Base-by-base conservation (phyloP, 1,140 invertebrate species). In the Maconellicoccus hirsutus region DNA sequence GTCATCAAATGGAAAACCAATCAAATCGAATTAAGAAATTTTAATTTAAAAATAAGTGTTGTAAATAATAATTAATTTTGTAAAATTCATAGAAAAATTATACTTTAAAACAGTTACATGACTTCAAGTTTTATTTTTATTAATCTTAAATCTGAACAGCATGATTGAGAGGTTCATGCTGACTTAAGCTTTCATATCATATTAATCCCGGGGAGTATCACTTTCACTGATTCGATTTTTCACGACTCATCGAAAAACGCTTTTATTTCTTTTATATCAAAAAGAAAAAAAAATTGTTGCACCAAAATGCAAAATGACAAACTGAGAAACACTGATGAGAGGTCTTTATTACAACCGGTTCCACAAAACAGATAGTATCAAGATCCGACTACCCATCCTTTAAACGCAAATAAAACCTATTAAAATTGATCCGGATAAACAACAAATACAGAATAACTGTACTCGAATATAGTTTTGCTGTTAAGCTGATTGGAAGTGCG, bases 401-500 rank as follows among this genome's bases (percentile, higher is more conserved):
- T 66, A 66, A 66, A 66, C 61, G 61, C 25, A 66, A 66, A 66
- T 66, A 66, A 66, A 66, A 66, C 61, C 61, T 66, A 66, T 66
- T 66, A 66, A 66, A 66, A 66, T 25, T 66, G 61, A 66, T 66
- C 61, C 61, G 61, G 61, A 66, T 66, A 66, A 66, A 26, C 61
- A 66, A 66, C 61, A 25, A 66, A 66, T 26, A 16, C 14, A 66
- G 19, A 66, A 66, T 66, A 66, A 66, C 61, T 66, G 61, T 66
- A 66, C 61, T 6, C 22, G 61, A 23, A 26, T 66, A 66, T 66
- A 66, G 61, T 66, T 23, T 66, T 23, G 25, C 61, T 66, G 61
- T 66, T 23, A 26, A 26, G 21, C 19, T 66, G 61, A 66, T 25
- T 66, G 61, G 22, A 66, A 26, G 25, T 66, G 19, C 25, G 25